These are phyloP conservation scores for Saguinus oedipus DNA, from an alignment of 2,797 vertebrate genomes.

Conservation along the genomic window DNA sequence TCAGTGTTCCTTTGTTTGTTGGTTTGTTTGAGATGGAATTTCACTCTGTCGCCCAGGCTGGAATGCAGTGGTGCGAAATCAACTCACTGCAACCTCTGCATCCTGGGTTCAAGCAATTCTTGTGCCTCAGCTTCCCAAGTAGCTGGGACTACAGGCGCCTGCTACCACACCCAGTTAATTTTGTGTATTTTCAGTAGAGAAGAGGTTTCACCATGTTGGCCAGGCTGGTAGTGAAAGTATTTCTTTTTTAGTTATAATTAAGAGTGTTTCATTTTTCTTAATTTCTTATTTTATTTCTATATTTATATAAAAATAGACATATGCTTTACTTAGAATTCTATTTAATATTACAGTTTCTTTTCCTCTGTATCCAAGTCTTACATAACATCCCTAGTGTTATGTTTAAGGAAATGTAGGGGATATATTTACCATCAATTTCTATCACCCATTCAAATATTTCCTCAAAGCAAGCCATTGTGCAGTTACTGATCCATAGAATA, in stretches of 20 bases:
- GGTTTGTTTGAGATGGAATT: not conserved
- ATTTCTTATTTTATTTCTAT: not conserved
- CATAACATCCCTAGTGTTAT: not conserved
- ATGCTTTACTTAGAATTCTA: conserved; percentile 10
- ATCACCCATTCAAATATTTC: not conserved
- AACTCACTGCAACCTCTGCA: not conserved
- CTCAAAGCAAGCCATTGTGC: not conserved
- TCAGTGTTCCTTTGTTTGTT: not conserved
- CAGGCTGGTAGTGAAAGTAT: not conserved
- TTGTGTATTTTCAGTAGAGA: not conserved
- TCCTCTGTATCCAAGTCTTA: not conserved
- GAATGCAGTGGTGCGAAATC: not conserved
- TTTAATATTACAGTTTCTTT: not conserved
- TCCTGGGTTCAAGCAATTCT: not conserved
- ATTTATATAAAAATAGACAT: not conserved
- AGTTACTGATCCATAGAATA: conserved; percentile 24
- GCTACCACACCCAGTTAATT: not conserved
- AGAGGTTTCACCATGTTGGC: not conserved
- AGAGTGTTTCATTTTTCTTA: not conserved
- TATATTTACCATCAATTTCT: not conserved
- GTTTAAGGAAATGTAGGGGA: not conserved
- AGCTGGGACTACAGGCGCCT: not conserved
- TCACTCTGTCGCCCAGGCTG: not conserved
- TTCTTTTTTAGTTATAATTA: conserved; percentile 18
- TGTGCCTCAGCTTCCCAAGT: not conserved